A percentile compares a stretch with the other conserved stretches of the same genome.
These are phyloP conservation scores for Babylonia areolata DNA, from an alignment of 1,140 invertebrate genomes.

Conservation along the genomic window DNA sequence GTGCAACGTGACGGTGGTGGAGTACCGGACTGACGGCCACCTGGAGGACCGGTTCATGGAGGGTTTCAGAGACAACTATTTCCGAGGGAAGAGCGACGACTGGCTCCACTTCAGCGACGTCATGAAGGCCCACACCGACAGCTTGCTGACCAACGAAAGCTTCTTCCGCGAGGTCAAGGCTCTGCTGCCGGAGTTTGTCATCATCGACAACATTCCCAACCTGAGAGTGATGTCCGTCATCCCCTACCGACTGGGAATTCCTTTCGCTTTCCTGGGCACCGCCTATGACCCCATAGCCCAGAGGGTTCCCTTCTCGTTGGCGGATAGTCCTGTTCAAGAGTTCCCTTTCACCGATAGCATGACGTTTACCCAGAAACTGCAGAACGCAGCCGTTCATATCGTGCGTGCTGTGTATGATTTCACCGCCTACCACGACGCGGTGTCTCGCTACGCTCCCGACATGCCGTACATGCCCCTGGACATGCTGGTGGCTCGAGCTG, in stretches of 20 bases:
- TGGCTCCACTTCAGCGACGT: background rate
- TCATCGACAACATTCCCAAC: constrained; percentile 38
- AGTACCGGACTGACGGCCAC: background rate
- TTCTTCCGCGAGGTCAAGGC: background rate
- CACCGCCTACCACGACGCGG: background rate
- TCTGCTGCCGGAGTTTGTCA: constrained; percentile 24
- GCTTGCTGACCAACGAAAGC: background rate
- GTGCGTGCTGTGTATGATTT: background rate
- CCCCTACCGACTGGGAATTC: constrained; percentile 42
- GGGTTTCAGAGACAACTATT: background rate
- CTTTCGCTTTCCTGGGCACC: constrained; percentile 37
- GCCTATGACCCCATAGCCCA: background rate
- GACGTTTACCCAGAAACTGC: constrained; percentile 28
- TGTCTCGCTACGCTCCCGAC: constrained; percentile 23
- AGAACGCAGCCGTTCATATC: background rate
- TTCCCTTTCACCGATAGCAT: constrained; percentile 20
- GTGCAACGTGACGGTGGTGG: constrained; percentile 24
- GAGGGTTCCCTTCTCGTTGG: constrained; percentile 34
- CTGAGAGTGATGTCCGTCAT: constrained; percentile 33
- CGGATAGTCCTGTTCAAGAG: background rate
- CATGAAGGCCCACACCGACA: background rate
- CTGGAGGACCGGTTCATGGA: background rate
- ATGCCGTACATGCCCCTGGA: constrained; percentile 9
- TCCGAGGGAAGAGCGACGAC: background rate
- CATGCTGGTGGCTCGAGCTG: constrained; percentile 27